Percentiles rank a stretch among this genome's conserved stretches.
These are phyloP conservation scores for Antitype chi DNA, from an alignment of 2,888 invertebrate genomes.

Conservation along the genomic window DNA sequence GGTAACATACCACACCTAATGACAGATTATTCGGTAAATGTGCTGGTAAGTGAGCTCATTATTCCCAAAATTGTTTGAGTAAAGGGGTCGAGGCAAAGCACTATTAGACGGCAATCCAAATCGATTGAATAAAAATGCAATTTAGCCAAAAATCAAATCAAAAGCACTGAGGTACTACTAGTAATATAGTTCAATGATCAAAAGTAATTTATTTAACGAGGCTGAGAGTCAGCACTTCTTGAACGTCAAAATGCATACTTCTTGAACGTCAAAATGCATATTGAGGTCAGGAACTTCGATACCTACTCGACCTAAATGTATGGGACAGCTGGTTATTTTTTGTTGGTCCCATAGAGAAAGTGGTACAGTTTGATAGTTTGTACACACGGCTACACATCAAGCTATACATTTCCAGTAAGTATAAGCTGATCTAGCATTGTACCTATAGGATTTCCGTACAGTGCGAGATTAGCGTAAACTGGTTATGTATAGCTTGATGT, in stretches of 20 bases:
- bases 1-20: constrained; percentile 18
- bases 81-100: neutral
- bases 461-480: too few species aligned
- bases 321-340: neutral
- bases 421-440: too few species aligned
- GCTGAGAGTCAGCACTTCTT: too few species aligned
- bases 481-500: too few species aligned
- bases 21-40: constrained; percentile 6
- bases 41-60: constrained; percentile 37
- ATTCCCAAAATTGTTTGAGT: neutral
- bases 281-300: neutral
- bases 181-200: too few species aligned
- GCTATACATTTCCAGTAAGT: too few species aligned
- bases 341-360: neutral
- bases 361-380: too few species aligned
- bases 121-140: neutral
- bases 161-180: too few species aligned
- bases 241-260: neutral
- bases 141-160: too few species aligned
- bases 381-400: too few species aligned
- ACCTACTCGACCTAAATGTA: neutral
- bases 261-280: neutral
- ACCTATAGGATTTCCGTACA: too few species aligned
- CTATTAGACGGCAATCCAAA: neutral
- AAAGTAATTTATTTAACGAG: too few species aligned